Evolutionary conservation across 2,888 invertebrate species (phyloP), one percentile per base, ranked within the genome.

Genomic region (Tipula helvola): DNA sequence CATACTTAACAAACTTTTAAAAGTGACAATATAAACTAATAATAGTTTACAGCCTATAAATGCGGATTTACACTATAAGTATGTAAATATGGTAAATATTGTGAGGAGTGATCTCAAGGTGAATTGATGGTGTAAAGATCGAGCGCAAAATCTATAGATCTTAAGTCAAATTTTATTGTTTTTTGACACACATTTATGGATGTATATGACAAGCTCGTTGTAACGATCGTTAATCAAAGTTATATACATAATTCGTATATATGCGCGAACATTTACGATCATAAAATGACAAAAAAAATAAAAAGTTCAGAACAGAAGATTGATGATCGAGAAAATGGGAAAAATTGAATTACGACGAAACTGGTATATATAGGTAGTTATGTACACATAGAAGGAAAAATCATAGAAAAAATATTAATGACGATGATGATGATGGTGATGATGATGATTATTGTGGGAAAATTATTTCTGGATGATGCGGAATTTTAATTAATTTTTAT

Each of bases 381-480:
- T n/a, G n/a, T n/a, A n/a, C 0, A 71, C 10, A 71, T 28, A 28
- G 71, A 71, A 71, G 71, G 71, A 28, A 71, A 71, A 28, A 28
- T 71, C 28, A 7, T 39, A 71, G 28, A 71, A 71, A 71, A 71
- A 28, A 71, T 71, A 28, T 71, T 71, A 28, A 71, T 28, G 71
- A 71, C 28, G 18, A 71, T 71, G 71, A 8, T 28, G 71, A 18
- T 16, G 16, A 16, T 16, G 52, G 16, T 83, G 36, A 83, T 84
- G 39, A 84, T 84, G 84, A 84, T 84, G 84, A 84, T 84, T 36
- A 84, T 84, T 84, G 84, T 84, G 84, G 84, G 84, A 84, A 84
- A 84, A n/a, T 84, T 84, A 84, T 84, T 71, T 41, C 84, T 39
- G 84, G 84, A 84, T 84, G 41, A 71, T 36, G 41, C 41, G 41